A percentile compares a stretch with the other conserved stretches of the same genome.
phyloP scores from a whole-genome alignment of 2,797 vertebrate species.

The Chelon auratus region DNA sequence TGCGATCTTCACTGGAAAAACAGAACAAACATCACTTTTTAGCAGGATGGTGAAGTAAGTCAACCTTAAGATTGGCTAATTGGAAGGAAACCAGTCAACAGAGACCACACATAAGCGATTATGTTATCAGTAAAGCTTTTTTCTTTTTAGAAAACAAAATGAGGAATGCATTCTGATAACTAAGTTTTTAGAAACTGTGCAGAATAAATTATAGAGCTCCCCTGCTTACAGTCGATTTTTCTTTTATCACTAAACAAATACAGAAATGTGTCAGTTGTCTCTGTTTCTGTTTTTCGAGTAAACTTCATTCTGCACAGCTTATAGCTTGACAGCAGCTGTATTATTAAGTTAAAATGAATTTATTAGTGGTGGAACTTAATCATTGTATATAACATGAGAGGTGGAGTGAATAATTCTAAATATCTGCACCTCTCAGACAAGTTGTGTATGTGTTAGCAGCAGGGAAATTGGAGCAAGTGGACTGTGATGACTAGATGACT shows the following conservation, averaged over 20 bases:
- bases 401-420: no score
- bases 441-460: no score
- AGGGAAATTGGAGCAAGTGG: no score
- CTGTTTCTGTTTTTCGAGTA: neutral
- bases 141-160: neutral
- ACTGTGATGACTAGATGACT: no score
- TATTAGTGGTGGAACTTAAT: neutral
- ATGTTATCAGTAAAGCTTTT: neutral
- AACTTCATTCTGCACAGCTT: neutral
- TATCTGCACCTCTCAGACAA: no score
- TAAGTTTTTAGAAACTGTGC: neutral
- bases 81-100: neutral
- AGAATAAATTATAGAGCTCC: no score
- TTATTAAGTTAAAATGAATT: neutral
- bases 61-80: constrained; percentile 1
- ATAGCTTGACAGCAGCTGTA: neutral
- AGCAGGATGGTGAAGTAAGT: neutral
- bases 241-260: neutral
- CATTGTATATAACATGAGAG: neutral
- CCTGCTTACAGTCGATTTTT: neutral
- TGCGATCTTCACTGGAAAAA: neutral
- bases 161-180: neutral
- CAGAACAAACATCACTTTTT: neutral
- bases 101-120: no score
- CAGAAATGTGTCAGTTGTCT: neutral